Conservation (phyloP, 1,140 invertebrate genomes). For the Luehdorfia chinensis region DNA sequence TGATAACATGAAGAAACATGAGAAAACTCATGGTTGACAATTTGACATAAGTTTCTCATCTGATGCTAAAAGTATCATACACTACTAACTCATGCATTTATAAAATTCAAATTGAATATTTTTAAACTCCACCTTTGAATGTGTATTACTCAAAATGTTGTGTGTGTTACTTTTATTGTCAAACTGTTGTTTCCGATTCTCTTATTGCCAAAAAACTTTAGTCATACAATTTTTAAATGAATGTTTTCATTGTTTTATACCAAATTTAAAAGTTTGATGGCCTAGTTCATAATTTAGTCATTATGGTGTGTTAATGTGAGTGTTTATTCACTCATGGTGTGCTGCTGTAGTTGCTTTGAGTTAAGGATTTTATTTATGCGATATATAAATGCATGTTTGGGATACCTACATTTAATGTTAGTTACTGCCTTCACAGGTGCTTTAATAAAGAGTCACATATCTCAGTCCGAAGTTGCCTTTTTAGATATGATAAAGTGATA, state of each 20-base stretch:
- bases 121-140: conserved; percentile 2
- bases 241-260: conserved; percentile 66
- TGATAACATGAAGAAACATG: conserved; percentile 77
- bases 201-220: conserved; percentile 75
- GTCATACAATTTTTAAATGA: conserved; percentile 59
- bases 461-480: conserved; percentile 76
- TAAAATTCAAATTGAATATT: not conserved
- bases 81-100: conserved; percentile 8
- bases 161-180: conserved; percentile 36
- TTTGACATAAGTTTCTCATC: conserved; percentile 12
- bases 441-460: conserved; percentile 68
- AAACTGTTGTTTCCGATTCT: conserved; percentile 56
- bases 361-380: conserved; percentile 63
- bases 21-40: conserved; percentile 73
- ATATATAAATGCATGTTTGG: conserved; percentile 63
- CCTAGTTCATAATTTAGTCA: conserved; percentile 74
- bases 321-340: conserved; percentile 62
- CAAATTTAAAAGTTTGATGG: conserved; percentile 64
- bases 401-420: conserved; percentile 45
- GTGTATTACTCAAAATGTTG: conserved; percentile 17
- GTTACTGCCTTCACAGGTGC: conserved; percentile 66
- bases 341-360: conserved; percentile 66
- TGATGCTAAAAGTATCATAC: conserved; percentile 2
- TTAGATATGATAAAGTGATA: conserved; percentile 72
- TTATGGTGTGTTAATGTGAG: conserved; percentile 69